Conservation (phyloP, 2,113 vertebrate genomes). For the Taurulus bubalis region DNA sequence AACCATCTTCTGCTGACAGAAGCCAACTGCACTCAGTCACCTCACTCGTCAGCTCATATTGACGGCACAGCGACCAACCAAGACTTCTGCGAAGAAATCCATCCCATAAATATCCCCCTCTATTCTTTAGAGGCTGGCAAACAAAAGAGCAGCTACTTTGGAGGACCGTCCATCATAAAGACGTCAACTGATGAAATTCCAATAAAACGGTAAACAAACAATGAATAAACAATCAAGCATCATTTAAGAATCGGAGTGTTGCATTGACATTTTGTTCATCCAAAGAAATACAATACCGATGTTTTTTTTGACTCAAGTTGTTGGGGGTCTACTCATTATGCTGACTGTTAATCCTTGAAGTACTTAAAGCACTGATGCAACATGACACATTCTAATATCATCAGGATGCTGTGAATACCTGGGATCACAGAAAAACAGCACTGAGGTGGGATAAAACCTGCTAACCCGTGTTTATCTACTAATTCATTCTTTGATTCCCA, state of each 20-base stretch:
- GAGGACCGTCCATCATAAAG: neutral
- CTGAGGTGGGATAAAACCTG: conserved; percentile 28
- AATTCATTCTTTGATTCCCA: conserved; percentile 33
- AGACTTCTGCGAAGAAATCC: neutral
- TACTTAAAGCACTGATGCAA: conserved; percentile 15
- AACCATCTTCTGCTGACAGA: neutral
- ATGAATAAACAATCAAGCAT: neutral
- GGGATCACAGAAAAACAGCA: conserved; percentile 11
- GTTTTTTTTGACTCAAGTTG: neutral
- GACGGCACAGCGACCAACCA: neutral
- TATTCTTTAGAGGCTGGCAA: neutral
- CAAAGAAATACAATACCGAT: neutral
- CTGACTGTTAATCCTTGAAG: neutral
- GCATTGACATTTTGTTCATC: neutral
- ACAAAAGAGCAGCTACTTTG: neutral
- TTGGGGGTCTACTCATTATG: neutral
- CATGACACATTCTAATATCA: conserved; percentile 27
- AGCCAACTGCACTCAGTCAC: neutral
- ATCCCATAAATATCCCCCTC: neutral
- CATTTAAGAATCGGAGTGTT: neutral
- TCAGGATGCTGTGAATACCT: conserved; percentile 29
- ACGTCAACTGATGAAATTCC: neutral
- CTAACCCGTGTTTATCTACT: conserved; percentile 45
- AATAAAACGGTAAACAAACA: neutral
- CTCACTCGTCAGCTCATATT: neutral